phyloP scores from a whole-genome alignment of 1,140 invertebrate species.

The Oedothorax gibbosus region DNA sequence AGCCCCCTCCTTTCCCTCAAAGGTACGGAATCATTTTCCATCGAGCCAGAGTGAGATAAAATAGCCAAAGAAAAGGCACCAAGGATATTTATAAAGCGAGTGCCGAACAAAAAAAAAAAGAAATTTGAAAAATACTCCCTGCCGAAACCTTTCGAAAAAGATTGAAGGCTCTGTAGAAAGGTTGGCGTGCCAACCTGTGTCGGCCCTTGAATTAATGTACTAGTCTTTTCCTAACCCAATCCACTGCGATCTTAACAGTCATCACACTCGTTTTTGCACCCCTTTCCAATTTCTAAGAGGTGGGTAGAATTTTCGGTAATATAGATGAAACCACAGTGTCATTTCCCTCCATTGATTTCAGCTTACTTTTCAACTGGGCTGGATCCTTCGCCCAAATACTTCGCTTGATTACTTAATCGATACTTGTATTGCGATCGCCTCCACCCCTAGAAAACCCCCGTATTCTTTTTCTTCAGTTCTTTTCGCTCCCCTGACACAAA shows the following conservation, averaged over 20 bases:
- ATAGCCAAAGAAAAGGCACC: constrained; percentile 22
- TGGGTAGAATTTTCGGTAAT: constrained; percentile 58
- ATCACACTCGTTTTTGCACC: constrained; percentile 59
- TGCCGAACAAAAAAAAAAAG: constrained; percentile 5
- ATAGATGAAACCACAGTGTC: constrained; percentile 61
- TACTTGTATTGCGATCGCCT: constrained; percentile 47
- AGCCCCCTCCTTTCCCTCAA: constrained; percentile 14
- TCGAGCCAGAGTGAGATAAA: constrained; percentile 37
- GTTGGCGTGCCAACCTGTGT: constrained; percentile 52
- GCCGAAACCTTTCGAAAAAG: constrained; percentile 7
- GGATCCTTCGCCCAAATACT: constrained; percentile 53
- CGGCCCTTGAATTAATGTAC: constrained; percentile 59
- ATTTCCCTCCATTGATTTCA: constrained; percentile 62
- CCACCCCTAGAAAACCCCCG: constrained; percentile 5
- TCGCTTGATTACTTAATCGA: constrained; percentile 62
- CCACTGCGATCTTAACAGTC: constrained; percentile 55
- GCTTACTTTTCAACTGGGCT: constrained; percentile 61
- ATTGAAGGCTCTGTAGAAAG: constrained; percentile 24
- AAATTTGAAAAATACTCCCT: constrained; percentile 44
- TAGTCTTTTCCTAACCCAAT: constrained; percentile 56
- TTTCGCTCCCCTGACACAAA: constrained; percentile 56
- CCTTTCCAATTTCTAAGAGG: constrained; percentile 52
- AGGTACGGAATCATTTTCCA: constrained; percentile 33
- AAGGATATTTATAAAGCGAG: neutral
- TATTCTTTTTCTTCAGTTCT: constrained; percentile 51